These are phyloP conservation scores for Eretmocerus hayati DNA, from an alignment of 2,888 invertebrate genomes.

Conservation along the genomic window DNA sequence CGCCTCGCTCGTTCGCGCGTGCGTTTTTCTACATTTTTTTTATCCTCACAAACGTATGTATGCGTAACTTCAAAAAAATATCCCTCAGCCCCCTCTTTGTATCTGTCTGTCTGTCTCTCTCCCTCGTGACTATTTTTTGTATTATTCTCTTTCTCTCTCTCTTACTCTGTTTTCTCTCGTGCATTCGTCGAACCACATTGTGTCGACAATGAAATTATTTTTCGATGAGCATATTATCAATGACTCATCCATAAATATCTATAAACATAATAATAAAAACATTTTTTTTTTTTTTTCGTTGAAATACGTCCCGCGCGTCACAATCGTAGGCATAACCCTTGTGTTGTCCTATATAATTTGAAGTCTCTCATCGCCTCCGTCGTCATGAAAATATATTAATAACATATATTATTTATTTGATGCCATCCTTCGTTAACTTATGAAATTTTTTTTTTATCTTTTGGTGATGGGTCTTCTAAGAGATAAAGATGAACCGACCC, in stretches of 20 bases:
- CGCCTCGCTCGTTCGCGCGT: slow-evolving; percentile 26
- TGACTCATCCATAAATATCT: slow-evolving; percentile 5
- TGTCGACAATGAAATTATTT: slow-evolving; percentile 21
- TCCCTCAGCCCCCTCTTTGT: slow-evolving; percentile 3
- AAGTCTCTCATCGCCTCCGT: slow-evolving; percentile 4
- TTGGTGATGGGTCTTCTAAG: slow-evolving; percentile 8
- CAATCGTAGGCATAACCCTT: slow-evolving; percentile 6
- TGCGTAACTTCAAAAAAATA: slow-evolving; percentile 6
- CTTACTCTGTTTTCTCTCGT: slow-evolving; percentile 10
- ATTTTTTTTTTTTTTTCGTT: slow-evolving; percentile 10
- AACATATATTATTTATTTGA: slow-evolving; percentile 6
- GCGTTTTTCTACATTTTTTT: slow-evolving; percentile 22
- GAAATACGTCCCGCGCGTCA: slow-evolving; percentile 13
- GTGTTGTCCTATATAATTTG: slow-evolving; percentile 1
- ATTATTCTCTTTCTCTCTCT: not conserved
- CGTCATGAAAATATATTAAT: slow-evolving; percentile 11
- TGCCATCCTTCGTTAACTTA: slow-evolving; percentile 5
- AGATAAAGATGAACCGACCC: slow-evolving; percentile 7
- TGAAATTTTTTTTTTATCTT: not conserved
- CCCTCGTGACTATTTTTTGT: no score
- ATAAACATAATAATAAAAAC: slow-evolving; percentile 18
- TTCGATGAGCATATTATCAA: slow-evolving; percentile 5
- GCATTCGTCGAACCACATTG: slow-evolving; percentile 23
- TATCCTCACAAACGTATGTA: slow-evolving; percentile 8
- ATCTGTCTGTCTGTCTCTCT: slow-evolving; percentile 11